Conservation (phyloP, 2,113 vertebrate species). For the Melanocharis versteri region DNA sequence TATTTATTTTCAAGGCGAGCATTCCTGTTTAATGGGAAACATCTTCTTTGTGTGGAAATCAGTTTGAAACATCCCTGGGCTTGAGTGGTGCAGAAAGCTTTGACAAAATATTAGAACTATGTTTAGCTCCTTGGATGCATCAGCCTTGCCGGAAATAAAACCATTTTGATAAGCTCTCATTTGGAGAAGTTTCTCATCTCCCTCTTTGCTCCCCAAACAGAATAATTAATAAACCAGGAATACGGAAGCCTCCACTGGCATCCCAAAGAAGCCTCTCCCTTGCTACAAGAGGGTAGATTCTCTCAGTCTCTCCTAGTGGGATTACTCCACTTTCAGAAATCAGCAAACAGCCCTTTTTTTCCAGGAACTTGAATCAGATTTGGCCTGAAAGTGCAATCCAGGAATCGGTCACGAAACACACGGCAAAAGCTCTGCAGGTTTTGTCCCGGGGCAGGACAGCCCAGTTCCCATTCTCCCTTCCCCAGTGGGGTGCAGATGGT, state of each 20-base stretch:
- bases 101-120: neutral
- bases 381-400: neutral
- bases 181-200: neutral
- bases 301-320: neutral
- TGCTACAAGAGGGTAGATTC: neutral
- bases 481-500: accelerated
- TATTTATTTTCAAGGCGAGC: neutral
- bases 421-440: neutral
- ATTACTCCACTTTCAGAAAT: neutral
- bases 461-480: neutral
- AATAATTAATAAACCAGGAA: constrained; percentile 9
- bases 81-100: neutral
- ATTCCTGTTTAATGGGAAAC: neutral
- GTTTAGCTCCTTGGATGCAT: neutral
- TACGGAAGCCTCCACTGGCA: neutral
- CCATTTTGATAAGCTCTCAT: neutral
- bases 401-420: neutral
- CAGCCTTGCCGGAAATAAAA: neutral
- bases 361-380: neutral
- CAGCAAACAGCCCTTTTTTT: neutral
- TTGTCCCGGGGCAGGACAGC: neutral
- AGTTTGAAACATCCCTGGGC: neutral
- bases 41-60: neutral
- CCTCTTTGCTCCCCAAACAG: neutral
- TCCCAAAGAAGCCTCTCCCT: neutral